Evolutionary conservation across 2,888 invertebrate genomes (phyloP).

Genomic region (Pedicia rivosa): DNA sequence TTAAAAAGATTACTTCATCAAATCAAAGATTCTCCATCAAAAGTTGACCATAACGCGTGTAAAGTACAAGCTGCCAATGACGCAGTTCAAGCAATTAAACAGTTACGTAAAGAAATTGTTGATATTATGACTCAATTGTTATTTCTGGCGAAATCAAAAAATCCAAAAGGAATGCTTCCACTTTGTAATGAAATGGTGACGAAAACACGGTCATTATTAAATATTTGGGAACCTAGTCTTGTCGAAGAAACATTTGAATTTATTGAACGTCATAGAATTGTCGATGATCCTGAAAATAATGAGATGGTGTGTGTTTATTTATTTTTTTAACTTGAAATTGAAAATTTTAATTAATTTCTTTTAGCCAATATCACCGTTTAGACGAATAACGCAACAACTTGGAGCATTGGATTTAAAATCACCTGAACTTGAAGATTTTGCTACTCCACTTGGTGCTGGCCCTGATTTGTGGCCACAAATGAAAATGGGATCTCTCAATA

Average conservation of each 20-base stretch:
- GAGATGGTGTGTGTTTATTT: too few relatives aligned
- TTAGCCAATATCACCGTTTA: constrained; percentile 56
- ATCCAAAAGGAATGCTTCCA: constrained; percentile 55
- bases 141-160: constrained; percentile 55
- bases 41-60: constrained; percentile 48
- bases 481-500: constrained; percentile 16
- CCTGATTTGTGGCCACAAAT: constrained; percentile 48
- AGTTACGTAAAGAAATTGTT: constrained; percentile 58
- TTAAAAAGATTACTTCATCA: constrained; percentile 54
- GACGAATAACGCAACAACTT: constrained; percentile 61
- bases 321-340: constrained; percentile 13
- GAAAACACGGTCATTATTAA: constrained; percentile 62
- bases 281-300: constrained; percentile 32
- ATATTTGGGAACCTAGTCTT: constrained; percentile 71
- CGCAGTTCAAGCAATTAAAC: constrained; percentile 62
- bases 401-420: constrained; percentile 51
- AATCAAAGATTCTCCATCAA: constrained; percentile 57
- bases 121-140: constrained; percentile 61
- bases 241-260: constrained; percentile 75
- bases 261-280: constrained; percentile 52
- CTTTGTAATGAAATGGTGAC: constrained; percentile 61
- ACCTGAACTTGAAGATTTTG: constrained; percentile 56
- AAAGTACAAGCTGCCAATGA: constrained; percentile 71
- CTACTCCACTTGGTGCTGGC: constrained; percentile 46
- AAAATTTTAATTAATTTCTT: too few relatives aligned